A percentile compares a stretch with the other conserved stretches of the same genome.
Evolutionary conservation across 2,113 vertebrate genomes (phyloP).

Genomic region (Meles meles): DNA sequence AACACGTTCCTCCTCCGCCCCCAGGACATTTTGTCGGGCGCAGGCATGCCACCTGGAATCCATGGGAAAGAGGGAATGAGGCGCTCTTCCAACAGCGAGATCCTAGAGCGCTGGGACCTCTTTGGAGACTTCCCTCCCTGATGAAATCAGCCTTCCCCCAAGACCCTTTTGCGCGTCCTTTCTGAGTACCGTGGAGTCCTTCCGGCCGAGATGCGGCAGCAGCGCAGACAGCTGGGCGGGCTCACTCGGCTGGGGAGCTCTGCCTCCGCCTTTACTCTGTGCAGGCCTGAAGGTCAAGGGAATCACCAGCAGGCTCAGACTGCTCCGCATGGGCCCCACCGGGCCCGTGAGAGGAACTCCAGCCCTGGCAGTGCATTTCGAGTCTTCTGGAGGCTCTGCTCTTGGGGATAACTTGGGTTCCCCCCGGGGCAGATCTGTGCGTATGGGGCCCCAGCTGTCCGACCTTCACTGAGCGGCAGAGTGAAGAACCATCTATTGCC

Average conservation of each 20-base stretch:
- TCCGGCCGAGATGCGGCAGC: background rate
- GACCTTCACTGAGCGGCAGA: background rate
- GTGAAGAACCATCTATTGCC: background rate
- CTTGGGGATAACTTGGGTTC: background rate
- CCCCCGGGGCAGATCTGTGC: background rate
- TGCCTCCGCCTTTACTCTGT: background rate
- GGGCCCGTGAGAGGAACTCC: background rate
- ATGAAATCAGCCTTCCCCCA: background rate
- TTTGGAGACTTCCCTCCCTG: background rate
- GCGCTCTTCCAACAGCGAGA: accelerated
- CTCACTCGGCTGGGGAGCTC: accelerated
- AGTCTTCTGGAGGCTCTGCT: background rate
- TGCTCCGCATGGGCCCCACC: accelerated
- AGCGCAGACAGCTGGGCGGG: accelerated
- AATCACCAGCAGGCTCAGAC: background rate
- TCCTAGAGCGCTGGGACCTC: background rate
- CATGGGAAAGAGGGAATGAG: background rate
- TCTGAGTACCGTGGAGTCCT: background rate
- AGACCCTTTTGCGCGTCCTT: background rate
- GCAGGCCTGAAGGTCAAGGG: background rate
- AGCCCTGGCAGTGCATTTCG: accelerated
- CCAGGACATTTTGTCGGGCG: background rate
- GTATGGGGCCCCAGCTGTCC: background rate
- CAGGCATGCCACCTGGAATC: background rate
- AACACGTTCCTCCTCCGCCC: background rate